These are phyloP conservation scores for Aporophyla lueneburgensis DNA, from an alignment of 2,888 invertebrate genomes.

Conservation along the genomic window DNA sequence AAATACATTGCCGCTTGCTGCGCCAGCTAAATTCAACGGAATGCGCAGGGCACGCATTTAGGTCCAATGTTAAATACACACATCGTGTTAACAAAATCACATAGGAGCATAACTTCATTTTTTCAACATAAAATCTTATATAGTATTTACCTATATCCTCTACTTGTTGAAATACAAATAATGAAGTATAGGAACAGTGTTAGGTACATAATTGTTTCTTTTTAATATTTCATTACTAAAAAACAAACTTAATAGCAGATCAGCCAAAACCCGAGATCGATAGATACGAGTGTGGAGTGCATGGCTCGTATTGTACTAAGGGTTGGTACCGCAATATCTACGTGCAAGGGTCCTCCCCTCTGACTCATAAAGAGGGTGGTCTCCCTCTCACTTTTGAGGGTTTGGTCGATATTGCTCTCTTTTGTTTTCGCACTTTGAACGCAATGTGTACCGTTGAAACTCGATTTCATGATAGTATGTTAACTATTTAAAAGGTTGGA, in stretches of 20 bases:
- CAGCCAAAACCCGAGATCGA: slow-evolving; percentile 74
- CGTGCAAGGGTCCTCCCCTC: slow-evolving; percentile 89
- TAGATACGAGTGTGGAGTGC: slow-evolving; percentile 84
- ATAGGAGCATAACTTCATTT: not conserved
- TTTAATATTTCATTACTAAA: slow-evolving; percentile 10
- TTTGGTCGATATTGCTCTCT: slow-evolving; percentile 90
- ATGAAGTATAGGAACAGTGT: not conserved
- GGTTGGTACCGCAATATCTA: slow-evolving; percentile 83
- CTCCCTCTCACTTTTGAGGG: slow-evolving; percentile 88
- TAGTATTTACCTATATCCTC: not conserved
- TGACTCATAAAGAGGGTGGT: slow-evolving; percentile 90
- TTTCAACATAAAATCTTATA: not conserved
- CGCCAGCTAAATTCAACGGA: slow-evolving; percentile 24
- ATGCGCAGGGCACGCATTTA: slow-evolving; percentile 50
- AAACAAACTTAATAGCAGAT: slow-evolving; percentile 60
- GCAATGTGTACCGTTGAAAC: slow-evolving; percentile 68
- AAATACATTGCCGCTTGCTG: slow-evolving; percentile 35
- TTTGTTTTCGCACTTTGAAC: slow-evolving; percentile 88
- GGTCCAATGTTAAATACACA: slow-evolving; percentile 45
- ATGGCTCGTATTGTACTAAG: slow-evolving; percentile 80
- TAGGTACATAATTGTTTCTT: not conserved
- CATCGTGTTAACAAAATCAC: not conserved
- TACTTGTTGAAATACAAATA: not conserved
- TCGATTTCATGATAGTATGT: slow-evolving; percentile 67
- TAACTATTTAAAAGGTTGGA: slow-evolving; percentile 63